phyloP scores from a whole-genome alignment of 2,888 invertebrate species.

The Scaptomyza cyrtandrae region DNA sequence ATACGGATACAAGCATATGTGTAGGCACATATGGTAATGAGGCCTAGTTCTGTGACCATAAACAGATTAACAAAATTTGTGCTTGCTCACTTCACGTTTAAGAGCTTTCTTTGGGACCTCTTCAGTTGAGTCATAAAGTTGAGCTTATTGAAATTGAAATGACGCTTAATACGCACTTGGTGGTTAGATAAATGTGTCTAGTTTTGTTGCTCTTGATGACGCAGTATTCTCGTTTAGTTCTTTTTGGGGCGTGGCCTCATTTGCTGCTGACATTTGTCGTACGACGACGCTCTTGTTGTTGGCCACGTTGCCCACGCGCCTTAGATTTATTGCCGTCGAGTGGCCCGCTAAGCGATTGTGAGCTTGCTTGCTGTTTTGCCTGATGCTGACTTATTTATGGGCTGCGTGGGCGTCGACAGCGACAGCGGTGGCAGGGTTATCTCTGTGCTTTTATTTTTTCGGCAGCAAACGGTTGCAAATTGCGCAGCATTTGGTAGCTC shows the following conservation, averaged over 20 bases:
- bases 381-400: conserved; percentile 60
- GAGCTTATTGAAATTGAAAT: conserved; percentile 30
- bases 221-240: conserved; percentile 8
- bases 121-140: conserved; percentile 55
- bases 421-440: conserved; percentile 12
- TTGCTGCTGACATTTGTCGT: conserved; percentile 72
- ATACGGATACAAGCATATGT: conserved; percentile 20
- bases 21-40: conserved; percentile 75
- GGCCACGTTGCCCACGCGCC: conserved; percentile 62
- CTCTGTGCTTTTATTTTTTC: conserved; percentile 48
- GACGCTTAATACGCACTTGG: conserved; percentile 55
- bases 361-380: conserved; percentile 7
- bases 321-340: conserved; percentile 71
- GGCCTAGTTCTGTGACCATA: conserved; percentile 75
- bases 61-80: conserved; percentile 61
- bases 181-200: conserved; percentile 21
- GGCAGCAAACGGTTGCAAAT: conserved; percentile 80
- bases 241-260: conserved; percentile 59
- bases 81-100: conserved; percentile 60
- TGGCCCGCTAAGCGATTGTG: conserved; percentile 53
- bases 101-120: conserved; percentile 32
- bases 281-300: conserved; percentile 36
- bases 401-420: conserved; percentile 66
- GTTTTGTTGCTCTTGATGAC: conserved; percentile 35
- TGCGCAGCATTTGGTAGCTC: conserved; percentile 56